phyloP scores from a whole-genome alignment of 2,113 vertebrate species.

The Xenotilapia caudafasciata region DNA sequence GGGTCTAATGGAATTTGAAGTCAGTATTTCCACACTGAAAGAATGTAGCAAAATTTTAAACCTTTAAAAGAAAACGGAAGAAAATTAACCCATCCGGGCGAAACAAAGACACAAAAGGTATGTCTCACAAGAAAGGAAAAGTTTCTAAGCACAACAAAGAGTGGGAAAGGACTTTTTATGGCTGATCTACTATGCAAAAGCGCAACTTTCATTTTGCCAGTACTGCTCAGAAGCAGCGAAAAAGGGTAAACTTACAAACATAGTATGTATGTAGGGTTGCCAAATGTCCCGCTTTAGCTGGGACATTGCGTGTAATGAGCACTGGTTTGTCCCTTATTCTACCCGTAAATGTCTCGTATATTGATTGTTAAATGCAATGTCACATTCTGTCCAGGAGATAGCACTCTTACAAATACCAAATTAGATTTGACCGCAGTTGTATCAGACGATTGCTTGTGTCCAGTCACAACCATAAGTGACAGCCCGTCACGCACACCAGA shows the following conservation, averaged over 20 bases:
- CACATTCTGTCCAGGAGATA: neutral
- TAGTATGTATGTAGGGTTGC: neutral
- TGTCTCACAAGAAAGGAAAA: neutral
- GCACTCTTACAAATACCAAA: neutral
- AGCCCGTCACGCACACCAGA: too few species aligned
- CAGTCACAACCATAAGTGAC: neutral
- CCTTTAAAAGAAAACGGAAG: neutral
- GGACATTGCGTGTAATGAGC: neutral
- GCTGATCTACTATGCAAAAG: neutral
- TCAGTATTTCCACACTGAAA: neutral
- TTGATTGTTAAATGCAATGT: neutral
- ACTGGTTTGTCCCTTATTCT: neutral
- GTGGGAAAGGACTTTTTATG: neutral
- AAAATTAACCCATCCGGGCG: neutral
- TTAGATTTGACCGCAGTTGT: neutral
- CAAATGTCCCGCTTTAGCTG: neutral
- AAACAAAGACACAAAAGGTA: neutral
- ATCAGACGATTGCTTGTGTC: neutral
- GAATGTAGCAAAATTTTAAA: neutral
- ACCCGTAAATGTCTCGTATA: neutral
- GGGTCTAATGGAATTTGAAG: neutral
- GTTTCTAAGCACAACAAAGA: neutral
- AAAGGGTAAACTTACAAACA: neutral
- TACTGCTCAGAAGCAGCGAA: neutral
- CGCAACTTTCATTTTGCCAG: neutral